These are phyloP conservation scores for Cyphomyrus discorhynchus DNA, from an alignment of 2,113 vertebrate species.

Conservation along the genomic window DNA sequence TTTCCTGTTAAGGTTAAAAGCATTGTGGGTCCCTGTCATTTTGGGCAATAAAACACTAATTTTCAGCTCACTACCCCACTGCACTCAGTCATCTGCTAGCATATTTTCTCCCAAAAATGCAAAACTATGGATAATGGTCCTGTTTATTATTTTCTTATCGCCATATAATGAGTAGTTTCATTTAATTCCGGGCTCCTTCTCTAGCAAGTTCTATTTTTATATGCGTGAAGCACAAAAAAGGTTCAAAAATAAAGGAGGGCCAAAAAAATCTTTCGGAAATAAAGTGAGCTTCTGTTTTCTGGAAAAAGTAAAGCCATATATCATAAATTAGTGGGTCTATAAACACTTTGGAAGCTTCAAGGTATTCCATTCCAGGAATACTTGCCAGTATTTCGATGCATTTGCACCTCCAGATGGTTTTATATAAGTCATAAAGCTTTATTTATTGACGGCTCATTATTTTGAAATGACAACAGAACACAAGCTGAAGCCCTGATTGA, in stretches of 20 bases:
- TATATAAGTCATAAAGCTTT: slow-evolving; percentile 20
- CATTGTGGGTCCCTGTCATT: neutral
- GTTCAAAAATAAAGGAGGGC: neutral
- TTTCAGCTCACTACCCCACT: neutral
- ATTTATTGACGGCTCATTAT: slow-evolving; percentile 28
- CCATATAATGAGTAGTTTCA: neutral
- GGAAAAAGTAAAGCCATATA: neutral
- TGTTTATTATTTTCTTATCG: neutral
- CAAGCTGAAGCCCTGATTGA: neutral
- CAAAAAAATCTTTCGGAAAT: neutral
- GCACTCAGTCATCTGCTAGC: neutral
- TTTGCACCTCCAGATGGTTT: slow-evolving; percentile 24
- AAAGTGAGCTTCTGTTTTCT: neutral
- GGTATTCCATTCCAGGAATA: slow-evolving; percentile 10
- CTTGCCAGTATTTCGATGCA: slow-evolving; percentile 16
- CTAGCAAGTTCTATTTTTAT: neutral
- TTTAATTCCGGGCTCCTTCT: neutral
- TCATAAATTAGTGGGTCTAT: neutral
- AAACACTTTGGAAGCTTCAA: neutral
- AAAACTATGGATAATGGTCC: neutral
- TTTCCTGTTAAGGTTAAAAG: neutral
- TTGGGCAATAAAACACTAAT: neutral
- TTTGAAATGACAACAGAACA: neutral
- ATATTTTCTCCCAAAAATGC: neutral
- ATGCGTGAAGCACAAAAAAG: neutral